Base-by-base conservation (phyloP, 1,140 invertebrate genomes). In the Rhizoglyphus robini region DNA sequence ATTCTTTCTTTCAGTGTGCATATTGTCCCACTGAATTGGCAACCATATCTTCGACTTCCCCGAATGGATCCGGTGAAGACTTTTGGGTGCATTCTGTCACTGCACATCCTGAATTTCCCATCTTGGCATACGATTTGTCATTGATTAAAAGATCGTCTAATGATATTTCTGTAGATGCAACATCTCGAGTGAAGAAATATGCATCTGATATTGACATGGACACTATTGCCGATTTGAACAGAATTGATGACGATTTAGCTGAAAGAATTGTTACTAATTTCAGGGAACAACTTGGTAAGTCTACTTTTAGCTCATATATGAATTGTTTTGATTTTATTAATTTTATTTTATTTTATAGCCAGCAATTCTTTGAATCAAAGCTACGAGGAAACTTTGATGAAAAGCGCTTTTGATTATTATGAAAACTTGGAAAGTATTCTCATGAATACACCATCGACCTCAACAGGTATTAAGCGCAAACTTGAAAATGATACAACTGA, bases 21-120 rank as follows among this genome's bases (percentile, higher is more conserved):
- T 60, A 60, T 46, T 60, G 58, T 60, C 20, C 51, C 8, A 32
- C n/a, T 32, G n/a, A n/a, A n/a, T n/a, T n/a, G n/a, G n/a, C n/a
- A n/a, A n/a, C n/a, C n/a, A n/a, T n/a, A n/a, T n/a, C n/a, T n/a
- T n/a, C n/a, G n/a, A n/a, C n/a, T n/a, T n/a, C n/a, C 25, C 58
- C 31, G 31, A n/a, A 13, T 23, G 29, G 36, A 29, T 3, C 23
- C 3, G 3, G 13, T 60, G 58, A 60, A 11, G 27, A 60, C 15
- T 60, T 60, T 15, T 46, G 32, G 32, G n/a, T 46, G 31, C 58
- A 60, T 46, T 34, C 13, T 29, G 29, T 60, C 29, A 20, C 58
- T 3, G 15, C 3, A 34, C 58, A 60, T 46, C 32, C 32, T 23
- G 27, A 18, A 34, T 29, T 23, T 60, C 58, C 58, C 2, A 60